Evolutionary conservation across 1,140 invertebrate genomes (phyloP), one percentile per base, ranked within the genome.

Genomic region (Heliconius melpomene): DNA sequence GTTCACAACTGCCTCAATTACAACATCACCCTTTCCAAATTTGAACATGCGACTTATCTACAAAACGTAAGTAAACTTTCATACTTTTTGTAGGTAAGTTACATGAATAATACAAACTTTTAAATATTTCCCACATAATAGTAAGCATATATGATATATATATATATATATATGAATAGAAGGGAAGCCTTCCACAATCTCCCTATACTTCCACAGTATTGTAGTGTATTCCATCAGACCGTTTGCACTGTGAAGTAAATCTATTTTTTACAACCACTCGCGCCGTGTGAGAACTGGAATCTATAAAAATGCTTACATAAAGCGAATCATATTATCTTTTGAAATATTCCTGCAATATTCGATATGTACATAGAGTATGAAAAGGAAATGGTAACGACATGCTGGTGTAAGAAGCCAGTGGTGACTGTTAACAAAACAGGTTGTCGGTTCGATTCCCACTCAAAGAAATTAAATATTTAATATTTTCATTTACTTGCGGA

Each of bases 301-400:
- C 74, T 52, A 76, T 66, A 76, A 66, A 76, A 76, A 40, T 76
- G 74, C 74, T 76, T 70, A 76, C 54, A 76, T 76, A 76, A 70
- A 76, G 38, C 60, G 75, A 77, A 77, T 77, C 38, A 71, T 77
- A 77, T 71, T 77, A 77, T 77, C 60, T 50, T 76, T 71, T 71
- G 75, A 71, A 40, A 60, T 50, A 57, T 71, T 71, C 26, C 66
- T 29, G n/a, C 66, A n/a, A 50, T 52, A 75, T 75, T 75, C 32
- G 71, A 38, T 72, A 38, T 72, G 13, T 38, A 20, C 32, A 6
- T 38, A 72, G 71, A 72, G 71, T 72, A 29, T 26, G 23, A 5
- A n/a, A 13, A 11, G 20, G 57, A 66, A 66, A 66, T 66, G 23
- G 23, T 11, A 66, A 29, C 23, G 13, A 52, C 7, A 52, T 18